Conservation (phyloP, 2,113 vertebrate species). For the Ornithorhynchus anatinus region DNA sequence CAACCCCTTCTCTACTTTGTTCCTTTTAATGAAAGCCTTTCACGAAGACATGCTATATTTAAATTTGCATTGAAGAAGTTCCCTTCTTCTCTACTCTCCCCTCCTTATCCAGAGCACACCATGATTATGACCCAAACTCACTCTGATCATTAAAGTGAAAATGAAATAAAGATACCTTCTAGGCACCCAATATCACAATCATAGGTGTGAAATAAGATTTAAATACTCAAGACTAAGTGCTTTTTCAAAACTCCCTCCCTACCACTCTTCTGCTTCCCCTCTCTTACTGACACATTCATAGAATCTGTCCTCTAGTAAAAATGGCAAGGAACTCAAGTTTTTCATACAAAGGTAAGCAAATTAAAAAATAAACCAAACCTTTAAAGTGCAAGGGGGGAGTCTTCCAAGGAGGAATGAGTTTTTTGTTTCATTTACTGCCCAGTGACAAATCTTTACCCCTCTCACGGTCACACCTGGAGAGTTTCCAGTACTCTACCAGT, state of each 20-base stretch:
- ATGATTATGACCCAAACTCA: neutral
- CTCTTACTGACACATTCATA: too few relatives aligned
- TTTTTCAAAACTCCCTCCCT: too few relatives aligned
- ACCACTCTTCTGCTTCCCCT: too few relatives aligned
- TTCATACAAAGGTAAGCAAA: too few relatives aligned
- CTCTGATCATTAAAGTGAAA: neutral
- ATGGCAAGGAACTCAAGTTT: too few relatives aligned
- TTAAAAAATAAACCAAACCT: too few relatives aligned
- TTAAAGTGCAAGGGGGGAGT: too few relatives aligned
- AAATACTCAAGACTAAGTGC: neutral
- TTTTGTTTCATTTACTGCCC: neutral
- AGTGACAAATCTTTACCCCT: neutral
- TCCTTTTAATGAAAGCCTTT: neutral
- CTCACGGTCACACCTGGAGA: neutral
- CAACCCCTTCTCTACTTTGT: neutral
- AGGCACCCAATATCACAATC: neutral
- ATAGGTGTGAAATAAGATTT: neutral
- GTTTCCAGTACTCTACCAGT: too few relatives aligned
- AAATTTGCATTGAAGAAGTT: neutral
- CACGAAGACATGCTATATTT: neutral
- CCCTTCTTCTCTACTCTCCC: neutral
- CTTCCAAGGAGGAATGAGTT: neutral
- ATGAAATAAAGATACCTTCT: neutral
- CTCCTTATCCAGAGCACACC: neutral
- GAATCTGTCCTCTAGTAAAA: too few relatives aligned